Evolutionary conservation across 2,797 vertebrate genomes (phyloP).

Genomic region (Adrianichthys oophorus): DNA sequence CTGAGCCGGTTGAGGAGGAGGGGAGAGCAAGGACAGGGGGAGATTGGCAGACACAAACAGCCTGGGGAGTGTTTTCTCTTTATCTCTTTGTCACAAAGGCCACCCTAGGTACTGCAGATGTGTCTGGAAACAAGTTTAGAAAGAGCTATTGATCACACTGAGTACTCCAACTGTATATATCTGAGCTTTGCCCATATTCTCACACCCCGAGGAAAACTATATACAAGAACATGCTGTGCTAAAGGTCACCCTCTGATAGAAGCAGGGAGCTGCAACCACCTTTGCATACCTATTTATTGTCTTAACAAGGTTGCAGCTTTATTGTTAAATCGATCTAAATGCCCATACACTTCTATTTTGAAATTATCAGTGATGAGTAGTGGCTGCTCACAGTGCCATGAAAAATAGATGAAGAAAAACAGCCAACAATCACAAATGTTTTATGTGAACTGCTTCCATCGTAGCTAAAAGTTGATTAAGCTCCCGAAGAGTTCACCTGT

Average conservation of each 20-base stretch:
- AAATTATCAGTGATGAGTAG: conserved; percentile 12
- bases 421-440: conserved; percentile 1
- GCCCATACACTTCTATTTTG: conserved; percentile 15
- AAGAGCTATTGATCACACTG: conserved; percentile 69
- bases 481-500: conserved; percentile 3
- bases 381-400: conserved; percentile 5
- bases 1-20: conserved; percentile 25
- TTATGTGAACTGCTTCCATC: background rate
- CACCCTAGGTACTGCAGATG: conserved; percentile 68
- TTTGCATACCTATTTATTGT: conserved; percentile 49
- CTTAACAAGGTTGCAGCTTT: conserved; percentile 37
- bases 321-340: conserved; percentile 37
- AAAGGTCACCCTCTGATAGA: conserved; percentile 67
- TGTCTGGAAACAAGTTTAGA: conserved; percentile 66
- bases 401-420: conserved; percentile 5
- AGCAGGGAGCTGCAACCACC: conserved; percentile 32
- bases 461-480: conserved; percentile 19
- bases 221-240: conserved; percentile 46
- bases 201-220: conserved; percentile 61
- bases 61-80: conserved; percentile 69
- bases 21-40: conserved; percentile 20
- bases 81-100: conserved; percentile 74
- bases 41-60: conserved; percentile 59
- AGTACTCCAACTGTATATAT: conserved; percentile 67
- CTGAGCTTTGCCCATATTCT: conserved; percentile 56